These are phyloP conservation scores for Nowickia ferox DNA, from an alignment of 2,888 invertebrate species.

Conservation along the genomic window DNA sequence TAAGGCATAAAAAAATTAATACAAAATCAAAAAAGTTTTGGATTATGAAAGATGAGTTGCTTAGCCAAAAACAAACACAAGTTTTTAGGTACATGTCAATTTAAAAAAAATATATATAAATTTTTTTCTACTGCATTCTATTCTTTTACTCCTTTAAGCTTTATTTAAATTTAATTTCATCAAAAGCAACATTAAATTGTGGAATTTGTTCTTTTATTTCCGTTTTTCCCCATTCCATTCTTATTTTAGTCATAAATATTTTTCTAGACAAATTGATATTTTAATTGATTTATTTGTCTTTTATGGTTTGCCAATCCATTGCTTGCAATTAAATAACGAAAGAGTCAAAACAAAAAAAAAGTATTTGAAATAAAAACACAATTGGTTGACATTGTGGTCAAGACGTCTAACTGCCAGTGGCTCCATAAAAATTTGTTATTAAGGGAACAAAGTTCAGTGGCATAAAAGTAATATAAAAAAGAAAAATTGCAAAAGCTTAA, in stretches of 20 bases:
- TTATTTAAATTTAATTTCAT: no score
- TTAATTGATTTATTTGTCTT: constrained; percentile 62
- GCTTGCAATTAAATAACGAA: constrained; percentile 20
- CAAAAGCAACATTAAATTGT: neutral
- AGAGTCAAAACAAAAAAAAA: neutral
- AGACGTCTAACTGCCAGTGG: constrained; percentile 53
- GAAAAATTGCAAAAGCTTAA: no score
- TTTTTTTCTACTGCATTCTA: no score
- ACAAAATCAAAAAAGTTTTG: no score
- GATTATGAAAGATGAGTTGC: no score
- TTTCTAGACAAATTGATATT: constrained; percentile 58
- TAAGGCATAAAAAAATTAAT: no score
- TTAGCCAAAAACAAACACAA: no score
- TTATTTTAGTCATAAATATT: constrained; percentile 47
- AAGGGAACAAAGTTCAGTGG: neutral
- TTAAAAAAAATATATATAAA: no score
- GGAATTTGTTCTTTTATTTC: neutral
- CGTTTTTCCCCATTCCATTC: neutral
- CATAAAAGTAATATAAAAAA: no score
- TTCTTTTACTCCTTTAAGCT: no score
- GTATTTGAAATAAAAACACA: constrained; percentile 14
- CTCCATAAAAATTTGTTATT: constrained; percentile 11
- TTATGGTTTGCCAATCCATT: constrained; percentile 28
- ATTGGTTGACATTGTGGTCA: constrained; percentile 49
- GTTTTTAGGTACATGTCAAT: no score